Conservation (phyloP, 30 jellyfish, hydroid and myxozoan species). For the Aurelia coerulea region DNA sequence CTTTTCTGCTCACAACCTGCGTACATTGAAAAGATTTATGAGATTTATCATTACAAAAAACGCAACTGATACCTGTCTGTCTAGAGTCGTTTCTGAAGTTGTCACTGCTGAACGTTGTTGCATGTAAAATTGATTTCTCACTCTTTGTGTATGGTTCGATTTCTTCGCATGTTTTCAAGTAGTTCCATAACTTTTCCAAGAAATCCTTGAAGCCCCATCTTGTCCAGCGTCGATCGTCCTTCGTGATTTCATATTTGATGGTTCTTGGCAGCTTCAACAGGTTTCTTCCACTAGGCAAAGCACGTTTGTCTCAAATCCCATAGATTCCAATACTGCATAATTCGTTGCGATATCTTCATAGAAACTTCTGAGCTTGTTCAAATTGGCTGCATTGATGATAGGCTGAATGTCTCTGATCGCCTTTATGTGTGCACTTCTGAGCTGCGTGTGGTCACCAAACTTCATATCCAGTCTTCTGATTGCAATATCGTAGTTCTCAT, state of each 20-base stretch:
- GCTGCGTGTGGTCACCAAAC: conserved; percentile 19
- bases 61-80: not conserved
- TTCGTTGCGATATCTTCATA: conserved; percentile 19
- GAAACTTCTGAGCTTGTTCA: conserved; percentile 15
- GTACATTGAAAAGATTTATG: not conserved
- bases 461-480: not conserved
- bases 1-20: no score
- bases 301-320: conserved; percentile 12
- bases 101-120: not conserved
- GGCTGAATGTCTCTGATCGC: conserved; percentile 6
- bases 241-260: conserved; percentile 2
- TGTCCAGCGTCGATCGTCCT: not conserved
- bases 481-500: conserved; percentile 5
- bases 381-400: not conserved
- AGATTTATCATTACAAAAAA: not conserved
- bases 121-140: not conserved
- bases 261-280: not conserved
- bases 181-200: conserved; percentile 10
- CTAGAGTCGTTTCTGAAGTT: not conserved
- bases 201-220: not conserved
- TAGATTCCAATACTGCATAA: conserved; percentile 10
- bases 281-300: conserved; percentile 18
- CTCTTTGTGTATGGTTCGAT: conserved; percentile 14
- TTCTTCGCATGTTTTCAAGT: conserved; percentile 20
- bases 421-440: conserved; percentile 30